Conservation (phyloP, 2,888 invertebrate species). For the Willowsia nigromaculata region DNA sequence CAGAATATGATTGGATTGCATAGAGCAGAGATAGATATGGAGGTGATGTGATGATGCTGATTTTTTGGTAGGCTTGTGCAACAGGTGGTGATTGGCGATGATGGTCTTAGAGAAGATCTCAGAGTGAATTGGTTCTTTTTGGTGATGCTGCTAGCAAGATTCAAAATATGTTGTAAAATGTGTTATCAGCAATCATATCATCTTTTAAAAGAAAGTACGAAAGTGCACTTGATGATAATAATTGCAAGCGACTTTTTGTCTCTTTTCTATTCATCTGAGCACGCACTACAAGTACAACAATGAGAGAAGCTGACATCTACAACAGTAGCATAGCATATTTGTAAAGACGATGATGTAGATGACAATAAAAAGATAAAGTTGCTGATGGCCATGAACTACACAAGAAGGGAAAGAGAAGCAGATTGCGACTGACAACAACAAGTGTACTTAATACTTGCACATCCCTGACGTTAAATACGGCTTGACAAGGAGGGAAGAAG, state of each 20-base stretch:
- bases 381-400: constrained; percentile 35
- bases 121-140: not conserved
- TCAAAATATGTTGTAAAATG: not conserved
- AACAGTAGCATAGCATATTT: constrained; percentile 4
- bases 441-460: not conserved
- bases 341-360: constrained; percentile 7
- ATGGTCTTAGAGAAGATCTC: no score
- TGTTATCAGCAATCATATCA: not conserved
- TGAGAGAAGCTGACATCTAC: not conserved
- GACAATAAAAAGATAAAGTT: constrained; percentile 17
- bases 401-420: not conserved
- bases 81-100: constrained; percentile 34
- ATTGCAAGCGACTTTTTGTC: constrained; percentile 23
- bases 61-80: constrained; percentile 18
- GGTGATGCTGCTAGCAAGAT: not conserved
- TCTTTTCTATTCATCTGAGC: constrained; percentile 1
- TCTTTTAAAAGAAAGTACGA: not conserved
- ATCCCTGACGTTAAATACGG: not conserved
- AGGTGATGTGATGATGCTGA: not conserved
- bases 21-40: not conserved
- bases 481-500: not conserved
- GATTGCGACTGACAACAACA: constrained; percentile 19
- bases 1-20: not conserved
- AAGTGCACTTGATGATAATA: constrained; percentile 23
- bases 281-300: not conserved